Evolutionary conservation across 2,113 vertebrate genomes (phyloP).

Genomic region (Tetrax tetrax): DNA sequence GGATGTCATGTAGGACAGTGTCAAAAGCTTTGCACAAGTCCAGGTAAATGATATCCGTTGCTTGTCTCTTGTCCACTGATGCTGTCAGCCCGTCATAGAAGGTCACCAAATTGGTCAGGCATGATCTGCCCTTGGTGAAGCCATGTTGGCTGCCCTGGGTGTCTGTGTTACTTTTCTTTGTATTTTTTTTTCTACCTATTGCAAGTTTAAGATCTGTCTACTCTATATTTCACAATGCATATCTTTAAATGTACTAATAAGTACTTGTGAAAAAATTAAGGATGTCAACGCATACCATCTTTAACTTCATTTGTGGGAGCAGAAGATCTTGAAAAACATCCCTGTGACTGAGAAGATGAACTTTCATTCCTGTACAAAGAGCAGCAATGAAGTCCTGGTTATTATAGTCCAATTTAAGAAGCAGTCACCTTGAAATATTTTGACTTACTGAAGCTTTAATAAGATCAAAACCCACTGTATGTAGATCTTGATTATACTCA

Average conservation of each 20-base stretch:
- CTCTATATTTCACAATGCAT: background rate
- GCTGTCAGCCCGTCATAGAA: too few species aligned
- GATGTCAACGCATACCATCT: background rate
- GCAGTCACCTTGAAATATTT: background rate
- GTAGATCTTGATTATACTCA: background rate
- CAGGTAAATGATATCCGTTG: too few species aligned
- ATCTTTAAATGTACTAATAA: background rate
- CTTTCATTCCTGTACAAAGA: background rate
- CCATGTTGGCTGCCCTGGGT: rapidly evolving
- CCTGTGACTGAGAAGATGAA: background rate
- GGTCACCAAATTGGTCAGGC: too few species aligned
- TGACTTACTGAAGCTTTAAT: background rate
- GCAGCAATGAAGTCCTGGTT: background rate
- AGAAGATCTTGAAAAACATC: background rate
- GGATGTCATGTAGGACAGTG: too few species aligned
- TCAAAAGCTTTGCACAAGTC: too few species aligned
- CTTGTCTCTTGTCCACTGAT: too few species aligned
- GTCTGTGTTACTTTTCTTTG: background rate
- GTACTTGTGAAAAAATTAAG: background rate
- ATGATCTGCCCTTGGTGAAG: too few species aligned
- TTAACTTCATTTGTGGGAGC: background rate
- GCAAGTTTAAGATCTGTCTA: background rate
- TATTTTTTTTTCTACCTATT: background rate
- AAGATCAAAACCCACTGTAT: background rate
- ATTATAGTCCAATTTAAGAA: background rate